Conservation (phyloP, 2,888 invertebrate species). For the Rhagonycha lutea region DNA sequence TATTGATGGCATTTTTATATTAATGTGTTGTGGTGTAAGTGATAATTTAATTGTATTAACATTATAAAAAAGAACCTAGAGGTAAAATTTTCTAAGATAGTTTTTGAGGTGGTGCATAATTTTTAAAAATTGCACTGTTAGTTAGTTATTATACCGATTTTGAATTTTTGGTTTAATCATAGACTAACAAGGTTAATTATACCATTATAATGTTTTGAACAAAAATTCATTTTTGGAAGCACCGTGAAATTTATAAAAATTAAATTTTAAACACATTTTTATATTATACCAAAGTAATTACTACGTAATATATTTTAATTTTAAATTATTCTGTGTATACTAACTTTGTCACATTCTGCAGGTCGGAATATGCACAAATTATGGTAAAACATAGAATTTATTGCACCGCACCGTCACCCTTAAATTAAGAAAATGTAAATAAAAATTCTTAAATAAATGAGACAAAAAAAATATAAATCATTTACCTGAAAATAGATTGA, state of each 20-base stretch:
- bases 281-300: no score
- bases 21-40: neutral
- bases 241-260: no score
- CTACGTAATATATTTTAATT: neutral
- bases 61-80: neutral
- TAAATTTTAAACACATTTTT: no score
- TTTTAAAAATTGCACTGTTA: neutral
- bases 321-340: neutral
- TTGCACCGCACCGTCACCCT: neutral
- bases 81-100: neutral
- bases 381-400: neutral
- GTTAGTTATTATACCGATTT: neutral
- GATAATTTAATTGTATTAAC: neutral
- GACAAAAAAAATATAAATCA: neutral
- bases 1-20: neutral
- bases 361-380: slow-evolving; percentile 23
- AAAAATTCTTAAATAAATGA: neutral
- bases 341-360: slow-evolving; percentile 20
- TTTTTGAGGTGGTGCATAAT: neutral
- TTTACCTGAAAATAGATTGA: neutral
- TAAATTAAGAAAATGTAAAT: neutral
- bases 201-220: no score
- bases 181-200: no score
- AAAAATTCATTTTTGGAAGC: no score
- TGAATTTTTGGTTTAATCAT: neutral